phyloP scores from a whole-genome alignment of 2,113 vertebrate species.

The Uria lomvia region DNA sequence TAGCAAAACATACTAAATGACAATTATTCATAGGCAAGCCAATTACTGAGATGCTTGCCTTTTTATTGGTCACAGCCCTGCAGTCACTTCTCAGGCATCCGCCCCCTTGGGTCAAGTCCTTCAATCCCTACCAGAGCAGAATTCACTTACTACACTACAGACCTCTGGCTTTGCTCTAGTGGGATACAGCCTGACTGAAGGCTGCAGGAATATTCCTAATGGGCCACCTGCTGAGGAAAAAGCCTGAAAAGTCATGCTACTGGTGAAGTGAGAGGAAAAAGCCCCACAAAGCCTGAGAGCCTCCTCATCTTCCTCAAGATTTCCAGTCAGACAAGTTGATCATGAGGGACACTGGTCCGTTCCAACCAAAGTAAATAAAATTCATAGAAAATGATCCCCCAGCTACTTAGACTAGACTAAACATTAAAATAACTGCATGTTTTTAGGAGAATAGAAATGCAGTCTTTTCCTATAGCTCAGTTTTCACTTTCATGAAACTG shows the following conservation, averaged over 20 bases:
- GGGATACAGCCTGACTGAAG: not conserved
- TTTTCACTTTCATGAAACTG: not conserved
- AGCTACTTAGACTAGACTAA: not conserved
- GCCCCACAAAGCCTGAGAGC: not conserved
- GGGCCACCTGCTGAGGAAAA: not conserved
- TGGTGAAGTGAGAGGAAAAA: not conserved
- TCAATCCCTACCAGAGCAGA: not conserved
- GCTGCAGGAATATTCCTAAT: not conserved
- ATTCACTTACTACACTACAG: not conserved
- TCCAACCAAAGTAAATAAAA: not conserved
- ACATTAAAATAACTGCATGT: not conserved
- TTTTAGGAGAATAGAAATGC: not conserved
- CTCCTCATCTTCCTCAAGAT: not conserved
- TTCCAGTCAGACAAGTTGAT: not conserved
- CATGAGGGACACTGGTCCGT: rapidly evolving
- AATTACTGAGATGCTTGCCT: not conserved
- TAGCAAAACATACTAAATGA: not conserved
- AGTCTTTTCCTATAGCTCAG: not conserved
- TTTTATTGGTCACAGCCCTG: not conserved
- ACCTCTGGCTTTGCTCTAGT: not conserved
- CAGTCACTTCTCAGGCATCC: not conserved
- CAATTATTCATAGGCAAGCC: not conserved
- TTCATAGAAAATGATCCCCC: not conserved
- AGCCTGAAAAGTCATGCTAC: not conserved
- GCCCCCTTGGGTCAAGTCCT: not conserved